These are phyloP conservation scores for Emydura subglobosa DNA, from an alignment of 2,113 vertebrate genomes.

Conservation along the genomic window DNA sequence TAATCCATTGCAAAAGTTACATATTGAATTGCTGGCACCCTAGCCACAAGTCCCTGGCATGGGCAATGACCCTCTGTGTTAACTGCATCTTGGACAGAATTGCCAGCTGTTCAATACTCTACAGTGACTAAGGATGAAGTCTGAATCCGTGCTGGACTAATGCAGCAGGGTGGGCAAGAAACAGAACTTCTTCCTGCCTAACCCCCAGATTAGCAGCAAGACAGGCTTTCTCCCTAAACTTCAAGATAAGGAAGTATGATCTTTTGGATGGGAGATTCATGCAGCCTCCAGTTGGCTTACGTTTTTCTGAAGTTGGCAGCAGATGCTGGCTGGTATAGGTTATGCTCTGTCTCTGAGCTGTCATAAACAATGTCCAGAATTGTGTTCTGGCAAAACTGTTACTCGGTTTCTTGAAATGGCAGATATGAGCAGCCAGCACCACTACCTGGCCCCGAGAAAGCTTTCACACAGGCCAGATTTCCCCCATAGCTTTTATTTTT, in stretches of 20 bases:
- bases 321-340: background rate
- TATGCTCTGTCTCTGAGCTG: background rate
- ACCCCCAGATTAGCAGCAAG: background rate
- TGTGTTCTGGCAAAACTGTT: too few species aligned
- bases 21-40: background rate
- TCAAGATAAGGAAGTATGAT: too few species aligned
- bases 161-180: background rate
- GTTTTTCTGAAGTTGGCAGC: background rate
- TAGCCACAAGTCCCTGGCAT: background rate
- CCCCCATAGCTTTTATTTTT: background rate
- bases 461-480: background rate
- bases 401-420: background rate
- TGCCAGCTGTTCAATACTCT: background rate
- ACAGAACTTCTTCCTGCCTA: background rate
- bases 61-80: background rate
- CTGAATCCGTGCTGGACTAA: background rate
- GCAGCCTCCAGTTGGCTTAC: background rate
- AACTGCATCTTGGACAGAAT: background rate
- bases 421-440: background rate
- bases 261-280: rapidly evolving
- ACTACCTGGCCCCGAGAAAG: rapidly evolving
- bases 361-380: background rate
- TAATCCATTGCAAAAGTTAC: background rate
- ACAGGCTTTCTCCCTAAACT: background rate
- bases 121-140: background rate